phyloP scores from a whole-genome alignment of 2,888 invertebrate species.

The Boloria euphrosyne region DNA sequence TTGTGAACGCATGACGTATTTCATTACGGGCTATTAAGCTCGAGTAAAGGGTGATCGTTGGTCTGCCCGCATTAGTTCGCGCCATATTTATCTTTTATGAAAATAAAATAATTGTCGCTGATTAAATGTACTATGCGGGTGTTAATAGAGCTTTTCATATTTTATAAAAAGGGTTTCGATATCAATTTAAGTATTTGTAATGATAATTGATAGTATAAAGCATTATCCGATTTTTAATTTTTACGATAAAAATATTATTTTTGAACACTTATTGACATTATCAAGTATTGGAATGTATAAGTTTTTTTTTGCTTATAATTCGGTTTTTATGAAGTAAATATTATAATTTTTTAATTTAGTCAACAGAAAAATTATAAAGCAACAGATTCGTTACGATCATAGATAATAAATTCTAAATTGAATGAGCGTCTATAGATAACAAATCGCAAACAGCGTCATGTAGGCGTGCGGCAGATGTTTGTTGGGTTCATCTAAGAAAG shows the following conservation, averaged over 20 bases:
- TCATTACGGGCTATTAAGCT: conserved; percentile 57
- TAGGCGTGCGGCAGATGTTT: conserved; percentile 71
- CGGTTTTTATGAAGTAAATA: neutral
- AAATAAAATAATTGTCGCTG: conserved; percentile 77
- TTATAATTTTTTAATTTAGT: conserved; percentile 2
- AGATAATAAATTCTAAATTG: conserved; percentile 43
- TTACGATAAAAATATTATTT: too few relatives aligned
- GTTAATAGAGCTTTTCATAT: conserved; percentile 40
- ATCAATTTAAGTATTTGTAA: conserved; percentile 20
- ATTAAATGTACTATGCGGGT: conserved; percentile 75
- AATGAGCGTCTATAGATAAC: conserved; percentile 42
- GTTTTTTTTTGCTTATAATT: too few relatives aligned
- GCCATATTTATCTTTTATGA: conserved; percentile 66
- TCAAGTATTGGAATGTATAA: too few relatives aligned
- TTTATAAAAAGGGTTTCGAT: conserved; percentile 38
- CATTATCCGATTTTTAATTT: neutral
- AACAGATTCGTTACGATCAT: conserved; percentile 24
- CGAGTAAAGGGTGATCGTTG: conserved; percentile 73
- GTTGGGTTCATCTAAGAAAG: conserved; percentile 54
- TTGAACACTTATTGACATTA: too few relatives aligned
- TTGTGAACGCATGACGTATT: conserved; percentile 36
- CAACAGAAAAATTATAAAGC: neutral
- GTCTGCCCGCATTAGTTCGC: conserved; percentile 69
- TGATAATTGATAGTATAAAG: neutral
- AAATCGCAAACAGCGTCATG: conserved; percentile 47